Conservation (phyloP, 2,888 invertebrate species). For the Cantharis rufa region DNA sequence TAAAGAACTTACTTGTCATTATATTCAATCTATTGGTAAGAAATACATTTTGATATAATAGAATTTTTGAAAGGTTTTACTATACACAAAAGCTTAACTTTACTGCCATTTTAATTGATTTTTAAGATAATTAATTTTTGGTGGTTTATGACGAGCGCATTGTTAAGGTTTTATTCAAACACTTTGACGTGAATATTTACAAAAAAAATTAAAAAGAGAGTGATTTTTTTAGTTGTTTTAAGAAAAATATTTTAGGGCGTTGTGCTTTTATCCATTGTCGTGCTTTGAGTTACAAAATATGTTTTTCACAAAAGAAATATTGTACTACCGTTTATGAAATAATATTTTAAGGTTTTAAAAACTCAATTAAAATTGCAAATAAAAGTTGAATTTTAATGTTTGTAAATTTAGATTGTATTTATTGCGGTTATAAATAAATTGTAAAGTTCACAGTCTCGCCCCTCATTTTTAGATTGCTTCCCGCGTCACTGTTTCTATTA, state of each 20-base stretch:
- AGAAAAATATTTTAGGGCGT: conserved; percentile 2
- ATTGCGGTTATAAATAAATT: conserved; percentile 8
- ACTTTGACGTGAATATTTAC: conserved; percentile 20
- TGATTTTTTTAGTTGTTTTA: conserved; percentile 2
- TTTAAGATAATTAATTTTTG: conserved; percentile 40
- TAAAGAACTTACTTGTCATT: conserved; percentile 35
- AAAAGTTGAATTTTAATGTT: conserved; percentile 29
- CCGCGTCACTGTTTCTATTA: conserved; percentile 52
- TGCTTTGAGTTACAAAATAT: conserved; percentile 25
- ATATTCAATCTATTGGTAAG: conserved; percentile 32
- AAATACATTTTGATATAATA: conserved; percentile 32
- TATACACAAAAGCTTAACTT: conserved; percentile 24
- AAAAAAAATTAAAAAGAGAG: conserved; percentile 7
- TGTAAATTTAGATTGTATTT: conserved; percentile 27
- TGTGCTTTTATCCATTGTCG: conserved; percentile 11
- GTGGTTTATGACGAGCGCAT: conserved; percentile 31
- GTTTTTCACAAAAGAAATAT: conserved; percentile 32
- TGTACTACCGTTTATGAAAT: conserved; percentile 35
- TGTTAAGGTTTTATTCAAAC: conserved; percentile 19
- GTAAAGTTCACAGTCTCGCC: conserved; percentile 26
- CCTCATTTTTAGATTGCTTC: conserved; percentile 45
- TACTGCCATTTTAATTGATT: conserved; percentile 35
- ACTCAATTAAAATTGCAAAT: conserved; percentile 36
- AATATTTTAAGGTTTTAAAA: conserved; percentile 30
- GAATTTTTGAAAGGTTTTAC: conserved; percentile 31